phyloP scores from a whole-genome alignment of 2,113 vertebrate genomes.

The Brachypteracias leptosomus region DNA sequence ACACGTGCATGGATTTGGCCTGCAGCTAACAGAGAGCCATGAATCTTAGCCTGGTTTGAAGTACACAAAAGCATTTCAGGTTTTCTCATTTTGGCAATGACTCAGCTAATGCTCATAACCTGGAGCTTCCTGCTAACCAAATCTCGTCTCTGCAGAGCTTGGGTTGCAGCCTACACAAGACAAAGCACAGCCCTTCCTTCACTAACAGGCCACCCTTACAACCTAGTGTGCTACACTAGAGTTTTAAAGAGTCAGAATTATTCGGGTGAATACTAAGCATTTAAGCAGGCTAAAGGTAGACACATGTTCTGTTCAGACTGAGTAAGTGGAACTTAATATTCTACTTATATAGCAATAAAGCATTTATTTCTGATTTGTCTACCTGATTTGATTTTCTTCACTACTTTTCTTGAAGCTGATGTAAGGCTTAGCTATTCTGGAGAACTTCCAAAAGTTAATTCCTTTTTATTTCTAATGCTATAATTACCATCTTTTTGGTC shows the following conservation, averaged over 20 bases:
- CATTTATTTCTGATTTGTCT: background rate
- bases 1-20: background rate
- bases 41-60: background rate
- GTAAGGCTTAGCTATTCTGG: background rate
- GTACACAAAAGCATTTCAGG: background rate
- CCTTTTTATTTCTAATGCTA: background rate
- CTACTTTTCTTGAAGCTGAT: background rate
- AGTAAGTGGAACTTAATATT: background rate
- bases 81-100: background rate
- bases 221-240: accelerated
- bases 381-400: background rate
- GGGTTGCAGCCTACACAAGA: background rate
- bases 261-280: background rate
- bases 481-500: background rate
- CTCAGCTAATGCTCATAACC: background rate
- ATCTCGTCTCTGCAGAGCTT: background rate
- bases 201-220: background rate
- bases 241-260: background rate
- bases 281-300: background rate
- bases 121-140: background rate
- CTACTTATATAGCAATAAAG: background rate
- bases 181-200: background rate
- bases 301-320: background rate
- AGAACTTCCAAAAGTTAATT: background rate
- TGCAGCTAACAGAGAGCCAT: background rate